These are phyloP conservation scores for Papilio machaon DNA, from an alignment of 1,140 invertebrate genomes.

Conservation along the genomic window DNA sequence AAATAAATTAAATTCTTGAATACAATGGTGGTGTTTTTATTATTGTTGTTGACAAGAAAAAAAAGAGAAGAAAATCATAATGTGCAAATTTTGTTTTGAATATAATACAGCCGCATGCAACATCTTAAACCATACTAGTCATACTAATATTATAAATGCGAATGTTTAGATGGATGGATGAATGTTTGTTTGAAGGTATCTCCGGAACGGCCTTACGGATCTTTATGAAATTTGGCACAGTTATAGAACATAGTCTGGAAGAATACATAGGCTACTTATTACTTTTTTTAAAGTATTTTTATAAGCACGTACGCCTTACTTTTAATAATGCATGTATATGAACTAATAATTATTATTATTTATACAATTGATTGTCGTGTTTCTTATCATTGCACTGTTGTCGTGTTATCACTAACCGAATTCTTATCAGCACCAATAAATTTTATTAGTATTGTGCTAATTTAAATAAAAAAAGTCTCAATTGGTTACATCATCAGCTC, in stretches of 20 bases:
- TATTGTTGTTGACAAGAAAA: not conserved
- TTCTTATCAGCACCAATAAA: not conserved
- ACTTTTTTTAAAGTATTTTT: no score
- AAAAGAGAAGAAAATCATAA: not conserved
- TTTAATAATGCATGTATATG: not conserved
- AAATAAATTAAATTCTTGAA: not conserved
- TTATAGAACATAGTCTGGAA: no score
- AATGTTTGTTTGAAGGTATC: no score
- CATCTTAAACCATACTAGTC: no score
- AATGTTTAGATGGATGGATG: no score
- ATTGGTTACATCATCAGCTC: no score
- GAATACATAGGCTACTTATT: no score
- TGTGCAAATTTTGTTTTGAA: not conserved
- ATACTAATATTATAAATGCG: no score
- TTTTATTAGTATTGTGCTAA: not conserved
- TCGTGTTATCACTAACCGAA: slow-evolving; percentile 1
- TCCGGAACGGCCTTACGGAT: no score
- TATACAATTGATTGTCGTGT: not conserved
- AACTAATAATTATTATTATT: not conserved
- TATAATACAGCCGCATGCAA: no score
- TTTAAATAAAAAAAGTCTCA: not conserved
- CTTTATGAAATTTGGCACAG: no score
- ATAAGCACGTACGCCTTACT: not conserved
- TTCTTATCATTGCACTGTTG: not conserved
- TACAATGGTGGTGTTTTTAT: not conserved